Conservation (phyloP, 1,140 invertebrate genomes). For the Drosophila orosa region DNA sequence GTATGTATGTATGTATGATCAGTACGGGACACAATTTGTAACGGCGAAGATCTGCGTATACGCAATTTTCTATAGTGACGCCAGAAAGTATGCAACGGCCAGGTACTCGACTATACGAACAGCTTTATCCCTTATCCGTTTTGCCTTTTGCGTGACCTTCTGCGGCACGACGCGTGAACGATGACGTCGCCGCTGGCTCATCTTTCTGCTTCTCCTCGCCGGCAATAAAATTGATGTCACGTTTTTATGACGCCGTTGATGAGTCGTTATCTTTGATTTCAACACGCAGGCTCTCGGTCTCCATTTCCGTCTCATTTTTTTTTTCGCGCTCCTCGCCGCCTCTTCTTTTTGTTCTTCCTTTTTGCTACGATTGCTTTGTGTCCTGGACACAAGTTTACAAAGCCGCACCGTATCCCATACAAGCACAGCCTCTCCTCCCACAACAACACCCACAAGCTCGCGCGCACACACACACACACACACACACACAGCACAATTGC, state of each 20-base stretch:
- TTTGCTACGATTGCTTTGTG: background rate
- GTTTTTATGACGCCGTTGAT: slow-evolving; percentile 82
- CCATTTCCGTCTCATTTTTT: slow-evolving; percentile 16
- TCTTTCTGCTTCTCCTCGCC: slow-evolving; percentile 22
- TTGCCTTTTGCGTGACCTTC: slow-evolving; percentile 75
- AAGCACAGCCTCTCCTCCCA: background rate
- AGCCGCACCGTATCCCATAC: slow-evolving; percentile 14
- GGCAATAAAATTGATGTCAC: slow-evolving; percentile 80
- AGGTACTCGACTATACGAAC: background rate
- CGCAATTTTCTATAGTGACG: background rate
- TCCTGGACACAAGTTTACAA: slow-evolving; percentile 18
- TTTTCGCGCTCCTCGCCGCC: slow-evolving; percentile 18
- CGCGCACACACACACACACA: background rate
- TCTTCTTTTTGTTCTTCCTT: slow-evolving; percentile 15
- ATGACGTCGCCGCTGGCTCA: slow-evolving; percentile 58
- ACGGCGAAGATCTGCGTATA: background rate
- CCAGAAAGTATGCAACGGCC: background rate
- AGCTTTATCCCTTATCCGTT: slow-evolving; percentile 4
- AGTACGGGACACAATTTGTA: background rate
- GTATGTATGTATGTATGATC: background rate
- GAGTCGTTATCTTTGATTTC: slow-evolving; percentile 81
- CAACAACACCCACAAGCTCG: background rate
- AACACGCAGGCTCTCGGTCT: slow-evolving; percentile 55
- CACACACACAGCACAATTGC: slow-evolving; percentile 22
- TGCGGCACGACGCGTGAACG: slow-evolving; percentile 57